Conservation (phyloP, 2,113 vertebrate species). For the Cephalopholis sonnerati region DNA sequence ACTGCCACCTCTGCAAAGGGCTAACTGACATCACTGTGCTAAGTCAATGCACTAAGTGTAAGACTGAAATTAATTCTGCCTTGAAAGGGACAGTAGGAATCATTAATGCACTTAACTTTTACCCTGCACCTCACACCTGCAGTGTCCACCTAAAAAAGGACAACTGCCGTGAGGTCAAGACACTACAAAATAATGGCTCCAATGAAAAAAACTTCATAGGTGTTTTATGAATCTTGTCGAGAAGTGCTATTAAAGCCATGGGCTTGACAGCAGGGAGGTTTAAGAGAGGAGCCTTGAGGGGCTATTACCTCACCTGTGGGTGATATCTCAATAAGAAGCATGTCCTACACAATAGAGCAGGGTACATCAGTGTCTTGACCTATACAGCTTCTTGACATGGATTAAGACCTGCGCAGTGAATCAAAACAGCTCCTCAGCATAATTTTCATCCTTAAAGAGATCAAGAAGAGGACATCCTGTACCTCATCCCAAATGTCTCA, state of each 20-base stretch:
- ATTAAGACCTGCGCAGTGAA: conserved; percentile 37
- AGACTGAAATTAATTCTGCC: conserved; percentile 22
- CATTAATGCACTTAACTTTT: conserved; percentile 31
- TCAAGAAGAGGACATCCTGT: conserved; percentile 6
- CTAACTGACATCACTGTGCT: conserved; percentile 47
- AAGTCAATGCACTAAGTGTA: conserved; percentile 12
- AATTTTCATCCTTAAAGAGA: conserved; percentile 22
- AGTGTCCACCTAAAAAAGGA: conserved; percentile 24
- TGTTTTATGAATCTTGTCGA: conserved; percentile 63
- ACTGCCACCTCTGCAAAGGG: conserved; percentile 39
- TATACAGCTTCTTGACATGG: conserved; percentile 37
- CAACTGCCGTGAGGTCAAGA: conserved; percentile 44
- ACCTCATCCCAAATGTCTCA: conserved; percentile 6
- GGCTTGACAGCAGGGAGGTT: conserved; percentile 51
- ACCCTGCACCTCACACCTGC: conserved; percentile 3
- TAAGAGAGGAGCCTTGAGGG: conserved; percentile 49
- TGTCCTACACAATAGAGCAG: conserved; percentile 32
- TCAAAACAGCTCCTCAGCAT: conserved; percentile 16
- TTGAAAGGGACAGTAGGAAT: conserved; percentile 12
- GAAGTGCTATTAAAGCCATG: conserved; percentile 49
- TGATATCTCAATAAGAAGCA: conserved; percentile 59
- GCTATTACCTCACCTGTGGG: conserved; percentile 54
- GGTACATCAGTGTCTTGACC: conserved; percentile 50
- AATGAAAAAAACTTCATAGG: conserved; percentile 36
- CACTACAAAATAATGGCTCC: conserved; percentile 14